A percentile compares a stretch with the other conserved stretches of the same genome.
These are phyloP conservation scores for Heliconius sara DNA, from an alignment of 2,888 invertebrate genomes.

Conservation along the genomic window DNA sequence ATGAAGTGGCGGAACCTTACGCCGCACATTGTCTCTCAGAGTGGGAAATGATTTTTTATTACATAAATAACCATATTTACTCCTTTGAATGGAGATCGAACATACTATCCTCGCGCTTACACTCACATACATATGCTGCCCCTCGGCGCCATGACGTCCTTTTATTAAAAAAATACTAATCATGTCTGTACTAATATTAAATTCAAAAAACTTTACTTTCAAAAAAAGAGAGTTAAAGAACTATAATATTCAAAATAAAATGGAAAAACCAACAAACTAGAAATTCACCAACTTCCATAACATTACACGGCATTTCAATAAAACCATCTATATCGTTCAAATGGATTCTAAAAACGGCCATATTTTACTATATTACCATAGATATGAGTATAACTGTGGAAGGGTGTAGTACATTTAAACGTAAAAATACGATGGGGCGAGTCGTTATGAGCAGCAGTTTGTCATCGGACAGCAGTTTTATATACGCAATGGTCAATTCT, in stretches of 20 bases:
- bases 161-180: too few relatives aligned
- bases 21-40: too few relatives aligned
- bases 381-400: constrained; percentile 44
- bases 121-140: too few relatives aligned
- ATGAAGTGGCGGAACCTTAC: not conserved
- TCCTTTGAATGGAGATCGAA: too few relatives aligned
- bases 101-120: too few relatives aligned
- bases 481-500: constrained; percentile 62
- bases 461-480: constrained; percentile 72
- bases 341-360: constrained; percentile 37
- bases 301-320: constrained; percentile 37
- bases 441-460: constrained; percentile 67
- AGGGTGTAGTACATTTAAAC: constrained; percentile 63
- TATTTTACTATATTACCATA: constrained; percentile 51
- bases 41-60: too few relatives aligned
- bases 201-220: too few relatives aligned
- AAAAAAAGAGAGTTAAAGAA: too few relatives aligned
- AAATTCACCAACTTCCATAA: not conserved
- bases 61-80: too few relatives aligned
- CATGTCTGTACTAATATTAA: too few relatives aligned
- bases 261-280: not conserved
- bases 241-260: not conserved
- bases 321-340: constrained; percentile 41
- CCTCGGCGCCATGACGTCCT: too few relatives aligned
- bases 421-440: constrained; percentile 67